phyloP scores from a whole-genome alignment of 1,140 invertebrate species.

The Potamilus streckersoni region DNA sequence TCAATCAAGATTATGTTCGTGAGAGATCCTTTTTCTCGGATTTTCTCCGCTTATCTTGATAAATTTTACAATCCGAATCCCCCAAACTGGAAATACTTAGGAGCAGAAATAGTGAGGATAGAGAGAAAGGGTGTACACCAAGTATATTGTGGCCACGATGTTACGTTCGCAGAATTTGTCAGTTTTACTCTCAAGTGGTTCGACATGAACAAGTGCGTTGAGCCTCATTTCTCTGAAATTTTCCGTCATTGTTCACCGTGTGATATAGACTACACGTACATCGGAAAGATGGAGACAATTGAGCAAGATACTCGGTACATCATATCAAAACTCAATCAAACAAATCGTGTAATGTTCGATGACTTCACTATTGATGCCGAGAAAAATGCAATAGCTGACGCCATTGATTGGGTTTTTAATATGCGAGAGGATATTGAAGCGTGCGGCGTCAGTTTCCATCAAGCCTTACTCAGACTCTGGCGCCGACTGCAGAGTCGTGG shows the following conservation, averaged over 20 bases:
- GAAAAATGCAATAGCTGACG: slow-evolving; percentile 8
- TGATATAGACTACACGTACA: background rate
- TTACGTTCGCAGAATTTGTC: slow-evolving; percentile 18
- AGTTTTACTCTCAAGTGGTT: slow-evolving; percentile 2
- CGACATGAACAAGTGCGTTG: background rate
- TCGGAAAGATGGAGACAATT: slow-evolving; percentile 23
- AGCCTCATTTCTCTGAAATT: slow-evolving; percentile 17
- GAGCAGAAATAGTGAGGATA: background rate
- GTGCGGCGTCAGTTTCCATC: slow-evolving; percentile 13
- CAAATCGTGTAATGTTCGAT: background rate
- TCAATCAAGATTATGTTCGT: slow-evolving; percentile 15
- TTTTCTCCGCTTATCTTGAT: slow-evolving; percentile 24
- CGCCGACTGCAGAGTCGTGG: slow-evolving; percentile 17
- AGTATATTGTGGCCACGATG: slow-evolving; percentile 4
- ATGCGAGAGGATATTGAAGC: slow-evolving; percentile 3
- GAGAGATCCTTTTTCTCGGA: slow-evolving; percentile 10
- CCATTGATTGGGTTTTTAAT: slow-evolving; percentile 2
- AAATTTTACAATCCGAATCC: slow-evolving; percentile 18
- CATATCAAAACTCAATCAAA: background rate
- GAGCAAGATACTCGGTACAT: slow-evolving; percentile 11
- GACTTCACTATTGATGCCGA: slow-evolving; percentile 10
- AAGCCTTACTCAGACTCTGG: slow-evolving; percentile 18
- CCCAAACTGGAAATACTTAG: slow-evolving; percentile 5
- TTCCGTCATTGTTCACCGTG: slow-evolving; percentile 16
- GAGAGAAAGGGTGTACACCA: background rate